A percentile compares a stretch with the other conserved stretches of the same genome.
Evolutionary conservation across 2,888 invertebrate species (phyloP).

Genomic region (Amblyjoppa proteus): DNA sequence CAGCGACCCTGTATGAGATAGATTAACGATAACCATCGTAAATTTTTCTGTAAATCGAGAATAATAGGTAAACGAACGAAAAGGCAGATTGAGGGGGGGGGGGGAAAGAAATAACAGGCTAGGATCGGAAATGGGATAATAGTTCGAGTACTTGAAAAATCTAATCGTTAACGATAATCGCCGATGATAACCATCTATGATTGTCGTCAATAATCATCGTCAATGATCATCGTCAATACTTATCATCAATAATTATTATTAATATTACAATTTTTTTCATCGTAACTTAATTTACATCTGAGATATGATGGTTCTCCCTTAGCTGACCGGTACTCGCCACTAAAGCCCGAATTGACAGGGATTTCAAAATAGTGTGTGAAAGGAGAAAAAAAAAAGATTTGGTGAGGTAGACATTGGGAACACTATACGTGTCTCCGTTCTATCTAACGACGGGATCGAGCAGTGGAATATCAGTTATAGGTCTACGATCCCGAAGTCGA

Average conservation of each 20-base stretch:
- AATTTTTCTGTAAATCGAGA: not conserved
- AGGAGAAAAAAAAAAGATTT: not conserved
- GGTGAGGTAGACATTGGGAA: slow-evolving; percentile 29
- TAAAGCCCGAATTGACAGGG: too few relatives aligned
- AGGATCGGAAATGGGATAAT: not conserved
- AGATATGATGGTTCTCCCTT: too few relatives aligned
- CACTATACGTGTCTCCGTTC: slow-evolving; percentile 14
- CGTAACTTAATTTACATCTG: too few relatives aligned
- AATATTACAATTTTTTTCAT: too few relatives aligned
- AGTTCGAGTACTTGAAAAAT: not conserved
- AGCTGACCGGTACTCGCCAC: too few relatives aligned
- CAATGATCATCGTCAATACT: too few relatives aligned
- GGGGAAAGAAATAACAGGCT: not conserved
- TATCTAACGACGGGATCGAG: slow-evolving; percentile 3
- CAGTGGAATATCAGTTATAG: slow-evolving; percentile 10
- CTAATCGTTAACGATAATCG: not conserved
- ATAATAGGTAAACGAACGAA: not conserved
- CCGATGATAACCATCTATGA: too few relatives aligned
- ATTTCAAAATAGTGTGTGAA: not conserved
- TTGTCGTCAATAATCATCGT: too few relatives aligned
- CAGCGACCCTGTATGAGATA: slow-evolving; percentile 11
- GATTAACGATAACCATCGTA: not conserved
- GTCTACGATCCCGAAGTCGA: slow-evolving; percentile 10
- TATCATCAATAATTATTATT: too few relatives aligned
- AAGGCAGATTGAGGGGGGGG: not conserved